Conservation (phyloP, 2,113 vertebrate genomes). For the Hassar affinis region DNA sequence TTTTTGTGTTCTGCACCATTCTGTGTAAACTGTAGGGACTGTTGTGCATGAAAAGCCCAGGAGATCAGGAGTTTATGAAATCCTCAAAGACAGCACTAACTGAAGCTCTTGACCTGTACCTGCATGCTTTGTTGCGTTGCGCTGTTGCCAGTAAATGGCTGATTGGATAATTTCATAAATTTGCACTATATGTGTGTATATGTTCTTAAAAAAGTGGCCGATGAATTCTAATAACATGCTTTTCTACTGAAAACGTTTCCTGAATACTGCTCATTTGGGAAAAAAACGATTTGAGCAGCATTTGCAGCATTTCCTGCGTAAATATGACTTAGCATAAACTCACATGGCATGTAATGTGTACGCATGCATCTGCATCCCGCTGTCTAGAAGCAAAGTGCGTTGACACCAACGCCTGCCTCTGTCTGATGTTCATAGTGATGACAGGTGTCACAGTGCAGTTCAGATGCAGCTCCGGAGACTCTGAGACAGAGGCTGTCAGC, state of each 20-base stretch:
- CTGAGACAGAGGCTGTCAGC: slow-evolving; percentile 38
- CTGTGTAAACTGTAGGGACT: not conserved
- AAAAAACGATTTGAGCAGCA: not conserved
- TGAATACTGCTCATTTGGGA: not conserved
- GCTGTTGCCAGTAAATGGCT: not conserved
- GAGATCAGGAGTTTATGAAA: not conserved
- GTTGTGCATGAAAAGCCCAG: not conserved
- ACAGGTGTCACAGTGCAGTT: slow-evolving; percentile 36
- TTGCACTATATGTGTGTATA: not conserved
- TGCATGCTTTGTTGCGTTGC: not conserved
- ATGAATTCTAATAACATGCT: not conserved
- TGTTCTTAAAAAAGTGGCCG: not conserved
- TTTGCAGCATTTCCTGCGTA: not conserved
- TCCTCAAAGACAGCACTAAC: not conserved
- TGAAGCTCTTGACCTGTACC: not conserved
- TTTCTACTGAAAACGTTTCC: not conserved
- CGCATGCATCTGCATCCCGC: not conserved
- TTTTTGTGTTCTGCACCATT: not conserved
- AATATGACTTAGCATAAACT: slow-evolving; percentile 16
- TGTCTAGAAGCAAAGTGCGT: slow-evolving; percentile 18
- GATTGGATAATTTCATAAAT: not conserved
- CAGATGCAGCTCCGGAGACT: slow-evolving; percentile 35
- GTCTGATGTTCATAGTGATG: slow-evolving; percentile 29
- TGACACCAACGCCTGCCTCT: slow-evolving; percentile 25
- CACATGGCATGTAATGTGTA: slow-evolving; percentile 5